Evolutionary conservation across 2,888 invertebrate genomes (phyloP).

Genomic region (Xylocampa areola): DNA sequence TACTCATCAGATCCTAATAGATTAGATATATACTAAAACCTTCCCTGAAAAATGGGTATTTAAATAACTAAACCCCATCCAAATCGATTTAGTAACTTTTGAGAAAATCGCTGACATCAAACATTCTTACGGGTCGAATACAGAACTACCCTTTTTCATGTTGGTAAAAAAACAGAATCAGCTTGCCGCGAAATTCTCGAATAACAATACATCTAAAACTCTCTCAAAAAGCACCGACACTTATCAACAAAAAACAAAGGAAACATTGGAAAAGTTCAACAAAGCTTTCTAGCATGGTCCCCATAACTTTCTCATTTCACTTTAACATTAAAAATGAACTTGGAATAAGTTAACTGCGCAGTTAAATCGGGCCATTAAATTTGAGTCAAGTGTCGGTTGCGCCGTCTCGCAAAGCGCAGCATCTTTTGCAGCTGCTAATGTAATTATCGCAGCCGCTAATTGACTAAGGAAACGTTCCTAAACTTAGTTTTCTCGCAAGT

Average conservation of each 20-base stretch:
- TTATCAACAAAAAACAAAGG: background rate
- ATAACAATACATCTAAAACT: too few relatives aligned
- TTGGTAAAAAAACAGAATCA: too few relatives aligned
- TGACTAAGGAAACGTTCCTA: conserved; percentile 42
- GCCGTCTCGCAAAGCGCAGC: conserved; percentile 27
- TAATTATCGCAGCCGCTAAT: conserved; percentile 53
- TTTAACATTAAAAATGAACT: conserved; percentile 22
- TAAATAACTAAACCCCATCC: too few relatives aligned
- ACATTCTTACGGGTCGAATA: too few relatives aligned
- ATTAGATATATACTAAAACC: too few relatives aligned
- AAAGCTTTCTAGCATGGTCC: background rate
- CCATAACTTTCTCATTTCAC: conserved; percentile 10
- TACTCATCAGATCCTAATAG: too few relatives aligned
- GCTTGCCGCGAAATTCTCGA: too few relatives aligned
- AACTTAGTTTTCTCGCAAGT: conserved; percentile 37
- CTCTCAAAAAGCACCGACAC: too few relatives aligned
- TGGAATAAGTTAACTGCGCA: conserved; percentile 31
- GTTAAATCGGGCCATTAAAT: conserved; percentile 46
- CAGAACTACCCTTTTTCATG: too few relatives aligned
- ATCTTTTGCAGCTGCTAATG: conserved; percentile 44
- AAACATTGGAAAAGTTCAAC: conserved; percentile 2
- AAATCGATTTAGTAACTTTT: too few relatives aligned
- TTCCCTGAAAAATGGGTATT: too few relatives aligned
- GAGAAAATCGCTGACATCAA: too few relatives aligned
- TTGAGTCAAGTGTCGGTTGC: conserved; percentile 35